Base-by-base conservation (phyloP, 2,888 invertebrate species). In the Ornithoptera priamus region DNA sequence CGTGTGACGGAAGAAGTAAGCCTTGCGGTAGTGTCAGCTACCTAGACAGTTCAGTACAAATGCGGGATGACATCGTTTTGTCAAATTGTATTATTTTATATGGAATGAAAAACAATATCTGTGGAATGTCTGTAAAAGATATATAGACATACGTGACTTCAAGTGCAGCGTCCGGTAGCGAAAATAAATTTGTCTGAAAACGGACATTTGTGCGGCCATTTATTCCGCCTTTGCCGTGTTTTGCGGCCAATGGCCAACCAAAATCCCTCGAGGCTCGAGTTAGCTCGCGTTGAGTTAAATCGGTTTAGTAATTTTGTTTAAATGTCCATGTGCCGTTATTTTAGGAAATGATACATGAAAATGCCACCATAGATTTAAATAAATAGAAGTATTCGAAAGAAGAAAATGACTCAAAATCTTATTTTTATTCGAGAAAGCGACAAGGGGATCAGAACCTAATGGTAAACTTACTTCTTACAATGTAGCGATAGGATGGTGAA, bases 161-260 rank as follows among this genome's bases (percentile, higher is more conserved):
- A 30, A 42, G n/a, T 65, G 69, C 65, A 62, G 56, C n/a, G 57
- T 65, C 36, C 65, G 39, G 65, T 58, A 17, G 68, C 69, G 73
- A 70, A 72, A 71, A 70, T 62, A 62, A 66, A 70, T 70, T 69
- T 66, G 36, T 39, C 58, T 4, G 62, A 15, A 22, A 70, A 42
- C 20, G 62, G 62, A 66, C 69, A 59, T 53, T 70, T 39, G 62
- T 62, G 30, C 50, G 36, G 58, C 42, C 36, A 65, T 62, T 66
- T 62, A 62, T 65, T 64, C 73, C 74, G 74, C 74, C 74, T 71
- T 70, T 74, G 72, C 62, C 73, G 46, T 73, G 73, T 73, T 46
- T 46, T 46, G 60, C 56, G 61, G 62, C 30, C 69, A 61, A 30
- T 20, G 61, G 58, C 57, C 56, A 20, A 36, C 61, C 46, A 18